Evolutionary conservation across 1,140 invertebrate genomes (phyloP).

Genomic region (Panagrolaimus sp.): DNA sequence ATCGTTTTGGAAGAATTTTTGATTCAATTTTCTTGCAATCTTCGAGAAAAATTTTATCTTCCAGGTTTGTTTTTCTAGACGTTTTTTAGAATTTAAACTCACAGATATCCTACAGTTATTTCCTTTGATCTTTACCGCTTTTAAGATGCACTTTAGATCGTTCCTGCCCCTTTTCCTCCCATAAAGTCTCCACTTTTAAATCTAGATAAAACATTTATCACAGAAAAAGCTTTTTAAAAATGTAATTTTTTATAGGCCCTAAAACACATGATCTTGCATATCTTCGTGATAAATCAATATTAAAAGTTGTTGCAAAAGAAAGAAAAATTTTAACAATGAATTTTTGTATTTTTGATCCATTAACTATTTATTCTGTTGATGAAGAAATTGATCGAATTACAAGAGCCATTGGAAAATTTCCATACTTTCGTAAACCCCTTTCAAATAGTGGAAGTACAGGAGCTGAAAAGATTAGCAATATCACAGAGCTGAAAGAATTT

Average conservation of each 20-base stretch:
- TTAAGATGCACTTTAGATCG: too few species aligned
- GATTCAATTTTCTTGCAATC: conserved; percentile 13
- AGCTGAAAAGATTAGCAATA: conserved; percentile 14
- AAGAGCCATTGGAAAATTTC: conserved; percentile 12
- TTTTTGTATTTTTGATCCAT: not conserved
- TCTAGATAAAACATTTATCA: too few species aligned
- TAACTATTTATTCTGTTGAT: not conserved
- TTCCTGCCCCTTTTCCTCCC: too few species aligned
- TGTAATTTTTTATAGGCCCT: not conserved
- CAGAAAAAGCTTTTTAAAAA: not conserved
- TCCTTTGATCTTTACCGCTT: too few species aligned
- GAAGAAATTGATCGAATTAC: conserved; percentile 9
- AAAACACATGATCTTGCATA: not conserved
- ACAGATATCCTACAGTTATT: too few species aligned
- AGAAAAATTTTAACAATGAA: not conserved
- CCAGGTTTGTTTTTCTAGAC: conserved; percentile 8
- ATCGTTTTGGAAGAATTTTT: conserved; percentile 20
- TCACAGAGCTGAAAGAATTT: conserved; percentile 3
- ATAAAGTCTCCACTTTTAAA: too few species aligned
- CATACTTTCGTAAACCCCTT: conserved; percentile 24
- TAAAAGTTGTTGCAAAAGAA: conserved; percentile 4
- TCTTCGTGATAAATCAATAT: conserved; percentile 1
- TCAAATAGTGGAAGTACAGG: conserved; percentile 21
- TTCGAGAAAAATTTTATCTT: conserved; percentile 16
- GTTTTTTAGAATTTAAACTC: too few species aligned